phyloP scores from a whole-genome alignment of 2,113 vertebrate species.

The Odontophorus gujanensis region DNA sequence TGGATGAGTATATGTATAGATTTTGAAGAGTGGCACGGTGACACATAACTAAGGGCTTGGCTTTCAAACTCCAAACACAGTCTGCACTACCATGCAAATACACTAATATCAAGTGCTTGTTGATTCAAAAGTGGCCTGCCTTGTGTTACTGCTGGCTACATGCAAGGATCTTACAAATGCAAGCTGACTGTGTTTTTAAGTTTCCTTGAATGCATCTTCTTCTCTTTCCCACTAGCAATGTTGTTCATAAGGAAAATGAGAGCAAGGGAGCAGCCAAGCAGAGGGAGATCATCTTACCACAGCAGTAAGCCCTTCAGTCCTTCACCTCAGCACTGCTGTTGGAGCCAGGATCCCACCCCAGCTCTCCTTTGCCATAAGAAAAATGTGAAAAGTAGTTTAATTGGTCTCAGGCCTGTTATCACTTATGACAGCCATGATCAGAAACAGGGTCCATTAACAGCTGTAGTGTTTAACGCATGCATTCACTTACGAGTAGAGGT shows the following conservation, averaged over 20 bases:
- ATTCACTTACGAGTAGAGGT: neutral
- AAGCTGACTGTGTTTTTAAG: neutral
- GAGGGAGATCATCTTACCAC: fast-evolving
- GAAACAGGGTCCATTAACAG: conserved; percentile 29
- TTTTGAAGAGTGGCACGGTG: fast-evolving
- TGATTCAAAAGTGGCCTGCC: neutral
- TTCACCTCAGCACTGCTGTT: neutral
- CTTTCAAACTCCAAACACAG: neutral
- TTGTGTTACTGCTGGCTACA: neutral
- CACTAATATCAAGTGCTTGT: neutral
- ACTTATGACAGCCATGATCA: conserved; percentile 27
- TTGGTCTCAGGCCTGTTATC: conserved; percentile 18
- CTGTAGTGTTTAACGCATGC: neutral
- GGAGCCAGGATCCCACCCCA: neutral
- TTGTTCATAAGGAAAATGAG: neutral
- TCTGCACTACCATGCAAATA: neutral
- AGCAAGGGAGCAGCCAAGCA: neutral
- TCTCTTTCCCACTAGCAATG: neutral
- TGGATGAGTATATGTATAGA: neutral
- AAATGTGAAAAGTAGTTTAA: conserved; percentile 37
- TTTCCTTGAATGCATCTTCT: neutral
- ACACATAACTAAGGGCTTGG: neutral
- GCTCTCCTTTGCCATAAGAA: neutral
- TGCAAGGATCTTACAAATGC: neutral
- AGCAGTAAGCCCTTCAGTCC: neutral